Evolutionary conservation across 1,140 invertebrate genomes (phyloP).

Genomic region (Macrostomum lignano): DNA sequence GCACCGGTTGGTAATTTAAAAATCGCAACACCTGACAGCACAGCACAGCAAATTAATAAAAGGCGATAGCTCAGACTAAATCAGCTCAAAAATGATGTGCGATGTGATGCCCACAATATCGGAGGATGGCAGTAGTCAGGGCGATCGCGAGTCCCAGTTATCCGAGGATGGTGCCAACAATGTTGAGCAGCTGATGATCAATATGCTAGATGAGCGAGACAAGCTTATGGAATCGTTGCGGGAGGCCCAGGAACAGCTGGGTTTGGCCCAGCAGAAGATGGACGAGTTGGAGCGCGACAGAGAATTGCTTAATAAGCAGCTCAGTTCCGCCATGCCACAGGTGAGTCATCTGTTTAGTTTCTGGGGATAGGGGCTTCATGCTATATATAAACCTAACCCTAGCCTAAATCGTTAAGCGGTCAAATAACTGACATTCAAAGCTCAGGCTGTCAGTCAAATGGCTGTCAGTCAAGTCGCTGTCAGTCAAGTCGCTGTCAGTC

Average conservation of each 20-base stretch:
- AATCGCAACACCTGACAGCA: too few species aligned
- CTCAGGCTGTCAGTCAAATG: too few species aligned
- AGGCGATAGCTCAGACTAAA: too few species aligned
- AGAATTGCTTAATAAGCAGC: constrained; percentile 65
- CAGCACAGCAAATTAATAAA: too few species aligned
- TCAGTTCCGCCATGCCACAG: constrained; percentile 77
- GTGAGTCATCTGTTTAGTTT: constrained; percentile 37
- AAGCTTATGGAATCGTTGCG: constrained; percentile 69
- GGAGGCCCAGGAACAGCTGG: constrained; percentile 65
- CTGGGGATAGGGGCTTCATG: too few species aligned
- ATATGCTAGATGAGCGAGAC: constrained; percentile 93
- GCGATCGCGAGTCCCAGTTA: constrained; percentile 6
- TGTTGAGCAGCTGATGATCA: constrained; percentile 95
- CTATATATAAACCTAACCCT: too few species aligned
- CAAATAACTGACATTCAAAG: too few species aligned
- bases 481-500: too few species aligned
- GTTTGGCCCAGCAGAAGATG: constrained; percentile 51
- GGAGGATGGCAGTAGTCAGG: constrained; percentile 43
- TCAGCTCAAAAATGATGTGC: too few species aligned
- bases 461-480: too few species aligned
- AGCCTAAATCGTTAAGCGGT: too few species aligned
- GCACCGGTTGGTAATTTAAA: too few species aligned
- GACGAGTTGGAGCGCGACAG: constrained; percentile 70
- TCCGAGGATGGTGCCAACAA: constrained; percentile 6
- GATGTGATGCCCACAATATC: constrained; percentile 98